These are phyloP conservation scores for Pardosa pseudoannulata DNA, from an alignment of 2,888 invertebrate genomes.

Conservation along the genomic window DNA sequence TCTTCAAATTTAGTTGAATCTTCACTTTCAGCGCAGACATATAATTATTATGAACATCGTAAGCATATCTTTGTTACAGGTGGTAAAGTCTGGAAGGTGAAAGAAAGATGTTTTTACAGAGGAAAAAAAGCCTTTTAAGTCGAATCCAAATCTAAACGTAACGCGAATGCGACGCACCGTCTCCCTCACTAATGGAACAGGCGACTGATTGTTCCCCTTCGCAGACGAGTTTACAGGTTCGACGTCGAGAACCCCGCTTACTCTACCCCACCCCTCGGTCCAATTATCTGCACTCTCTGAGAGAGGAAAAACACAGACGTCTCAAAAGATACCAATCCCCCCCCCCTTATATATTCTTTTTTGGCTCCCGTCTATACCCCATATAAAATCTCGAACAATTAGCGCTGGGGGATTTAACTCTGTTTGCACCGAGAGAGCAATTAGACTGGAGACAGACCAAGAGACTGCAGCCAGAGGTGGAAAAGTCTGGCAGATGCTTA, in stretches of 20 bases:
- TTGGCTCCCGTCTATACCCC: neutral
- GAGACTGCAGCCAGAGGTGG: no score
- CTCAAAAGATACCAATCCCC: neutral
- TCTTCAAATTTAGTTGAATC: no score
- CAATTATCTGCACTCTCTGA: neutral
- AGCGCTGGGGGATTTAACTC: neutral
- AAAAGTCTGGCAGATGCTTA: no score
- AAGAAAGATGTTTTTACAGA: no score
- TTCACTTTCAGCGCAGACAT: no score
- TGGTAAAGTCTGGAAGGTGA: no score
- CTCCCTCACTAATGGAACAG: slow-evolving; percentile 15
- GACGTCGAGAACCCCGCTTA: neutral
- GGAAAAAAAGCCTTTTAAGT: no score
- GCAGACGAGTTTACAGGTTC: neutral
- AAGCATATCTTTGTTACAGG: no score
- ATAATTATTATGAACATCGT: no score
- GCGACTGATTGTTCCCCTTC: neutral
- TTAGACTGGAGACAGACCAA: no score
- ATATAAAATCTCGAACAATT: neutral
- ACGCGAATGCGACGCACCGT: neutral
- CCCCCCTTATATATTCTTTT: no score
- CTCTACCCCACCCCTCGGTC: neutral
- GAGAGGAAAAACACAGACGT: neutral
- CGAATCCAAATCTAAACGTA: neutral
- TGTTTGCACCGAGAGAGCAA: no score